Base-by-base conservation (phyloP, 2,888 invertebrate species). In the Epistrophe eligans region DNA sequence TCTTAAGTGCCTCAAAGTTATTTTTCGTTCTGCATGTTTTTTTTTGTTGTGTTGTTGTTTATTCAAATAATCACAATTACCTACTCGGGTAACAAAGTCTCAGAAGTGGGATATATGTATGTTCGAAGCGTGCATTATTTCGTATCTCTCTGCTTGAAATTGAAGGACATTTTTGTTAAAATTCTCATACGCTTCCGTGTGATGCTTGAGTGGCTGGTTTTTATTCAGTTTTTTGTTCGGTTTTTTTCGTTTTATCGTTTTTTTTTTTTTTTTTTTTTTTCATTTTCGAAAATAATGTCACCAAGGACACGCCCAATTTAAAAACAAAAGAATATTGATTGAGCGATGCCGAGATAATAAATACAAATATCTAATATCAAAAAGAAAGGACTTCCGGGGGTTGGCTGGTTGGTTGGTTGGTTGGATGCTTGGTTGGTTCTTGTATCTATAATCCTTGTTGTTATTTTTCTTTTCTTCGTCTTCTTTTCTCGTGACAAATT, bases 311-410 rank as follows among this genome's bases (percentile, higher is more conserved):
- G 72, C 84, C 84, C 84, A 76, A 66, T 71, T 76, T 66, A 35
- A 66, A 80, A 71, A 80, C 80, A 79, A 84, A 84, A 76, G 79
- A 50, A 58, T 79, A 84, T 74, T 58, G 77, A 73, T 83, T 67
- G 73, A 70, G n/a, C 28, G 40, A 55, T 70, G 70, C 52, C 55
- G 40, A 70, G 70, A 70, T 70, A 70, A 70, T 70, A 70, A 70
- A 70, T 55, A 67, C 67, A 70, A 70, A 70, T 55, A 55, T 55
- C 70, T 70, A 28, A 70, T 70, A 70, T 40, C 55, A 43, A 38
- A 55, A 15, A 64, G 15, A 40, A 43, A 45, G 67, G 19, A 70
- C 70, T 40, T 70, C 40, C 70, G 50, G 50, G 67, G 50, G 35
- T 10, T 35, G 38, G 10, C 19, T 70, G 38, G 50, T 10, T 38